Percentiles rank a stretch among this genome's conserved stretches.
Evolutionary conservation across 2,113 vertebrate genomes (phyloP).

Genomic region (Oophaga pumilio): DNA sequence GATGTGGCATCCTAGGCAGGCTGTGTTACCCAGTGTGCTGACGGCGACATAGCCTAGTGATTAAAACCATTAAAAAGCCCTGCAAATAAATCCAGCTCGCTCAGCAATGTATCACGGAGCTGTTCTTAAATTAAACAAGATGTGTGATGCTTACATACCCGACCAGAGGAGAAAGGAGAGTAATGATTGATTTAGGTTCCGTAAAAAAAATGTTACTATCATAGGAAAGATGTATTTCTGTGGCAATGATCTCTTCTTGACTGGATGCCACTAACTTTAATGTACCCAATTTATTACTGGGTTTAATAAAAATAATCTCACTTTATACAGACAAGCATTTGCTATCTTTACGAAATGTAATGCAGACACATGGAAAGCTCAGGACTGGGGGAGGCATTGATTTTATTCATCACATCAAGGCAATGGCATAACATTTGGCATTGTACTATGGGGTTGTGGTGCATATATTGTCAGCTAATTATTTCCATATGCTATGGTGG

Average conservation of each 20-base stretch:
- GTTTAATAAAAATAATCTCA: conserved; percentile 28
- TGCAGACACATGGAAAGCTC: conserved; percentile 3
- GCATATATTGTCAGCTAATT: conserved; percentile 31
- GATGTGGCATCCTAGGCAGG: conserved; percentile 50
- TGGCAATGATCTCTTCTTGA: conserved; percentile 47
- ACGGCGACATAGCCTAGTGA: conserved; percentile 45
- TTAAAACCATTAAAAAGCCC: conserved; percentile 43
- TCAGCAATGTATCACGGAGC: conserved; percentile 19
- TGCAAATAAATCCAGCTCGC: conserved; percentile 18
- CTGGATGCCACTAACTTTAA: conserved; percentile 33
- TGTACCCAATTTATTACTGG: conserved; percentile 1
- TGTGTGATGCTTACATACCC: conserved; percentile 3
- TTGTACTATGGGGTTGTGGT: background rate
- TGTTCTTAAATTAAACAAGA: conserved; percentile 18
- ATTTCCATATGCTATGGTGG: background rate
- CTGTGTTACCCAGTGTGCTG: conserved; percentile 44
- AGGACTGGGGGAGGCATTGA: background rate
- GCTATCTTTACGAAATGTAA: conserved; percentile 37
- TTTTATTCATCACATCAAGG: background rate
- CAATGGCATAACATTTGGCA: conserved; percentile 44
- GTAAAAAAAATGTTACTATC: conserved; percentile 8
- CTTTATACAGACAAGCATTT: conserved; percentile 8
- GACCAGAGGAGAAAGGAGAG: background rate
- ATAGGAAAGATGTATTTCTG: conserved; percentile 12
- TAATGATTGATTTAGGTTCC: background rate